Base-by-base conservation (phyloP, 2,888 invertebrate species). In the Busseola fusca region DNA sequence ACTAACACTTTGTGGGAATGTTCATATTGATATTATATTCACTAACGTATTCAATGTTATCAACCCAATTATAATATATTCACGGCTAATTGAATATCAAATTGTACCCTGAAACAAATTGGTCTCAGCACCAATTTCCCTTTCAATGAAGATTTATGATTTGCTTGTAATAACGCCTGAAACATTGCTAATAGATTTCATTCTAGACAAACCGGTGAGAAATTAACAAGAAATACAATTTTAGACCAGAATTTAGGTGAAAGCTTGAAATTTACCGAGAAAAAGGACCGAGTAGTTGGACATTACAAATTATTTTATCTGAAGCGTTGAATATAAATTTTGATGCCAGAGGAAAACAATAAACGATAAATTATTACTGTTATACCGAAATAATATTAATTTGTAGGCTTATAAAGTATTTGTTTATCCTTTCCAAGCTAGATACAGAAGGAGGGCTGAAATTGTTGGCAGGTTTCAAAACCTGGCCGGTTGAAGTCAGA, bases 51-150 rank as follows among this genome's bases (percentile, higher is more conserved):
- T 66, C 54, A 71, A 64, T 74, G 75, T 83, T 78, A 76, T 81
- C 81, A 54, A 80, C 34, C 45, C 34, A 70, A 50, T 72, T 76
- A 85, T 85, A 85, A 83, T 85, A 59, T 76, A 83, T 85, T 83
- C 78, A 69, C 56, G 70, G 64, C 74, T 83, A 85, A 85, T 83
- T 85, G 85, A 83, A 83, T 85, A 81, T 76, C 72, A 76, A 85
- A 83, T 83, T 76, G 76, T 65, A 63, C 74, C 67, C 67, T 40
- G 37, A 58, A 74, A 62, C 64, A 58, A 80, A 80, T 74, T 65
- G 80, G 52, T 79, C 79, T 72, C 78, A 60, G 57, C 52, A 34
- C 54, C 77, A 75, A 83, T 72, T 80, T 77, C 63, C 72, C 64
- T 57, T 64, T 45, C 74, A 74, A 74, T 73, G 66, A 73, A 80